Percentiles rank a stretch among this genome's conserved stretches.
These are phyloP conservation scores for Dyspetes luteomarginatus DNA, from an alignment of 2,888 invertebrate genomes.

Conservation along the genomic window DNA sequence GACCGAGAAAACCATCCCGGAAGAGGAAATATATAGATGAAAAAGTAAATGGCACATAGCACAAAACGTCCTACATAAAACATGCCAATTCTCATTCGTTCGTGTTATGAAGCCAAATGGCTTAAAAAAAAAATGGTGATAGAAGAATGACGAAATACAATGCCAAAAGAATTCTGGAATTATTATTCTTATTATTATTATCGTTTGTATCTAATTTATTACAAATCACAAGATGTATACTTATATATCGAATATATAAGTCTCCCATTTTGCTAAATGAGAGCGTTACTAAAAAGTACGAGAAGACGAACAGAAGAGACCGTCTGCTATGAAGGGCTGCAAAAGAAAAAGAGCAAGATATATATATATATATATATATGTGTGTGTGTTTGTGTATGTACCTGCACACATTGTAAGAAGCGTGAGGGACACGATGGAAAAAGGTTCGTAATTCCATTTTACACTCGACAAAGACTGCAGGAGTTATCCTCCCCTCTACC, in stretches of 20 bases:
- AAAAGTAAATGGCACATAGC: not conserved
- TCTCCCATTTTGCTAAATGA: not conserved
- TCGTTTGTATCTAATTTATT: too few relatives aligned
- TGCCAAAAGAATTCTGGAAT: too few relatives aligned
- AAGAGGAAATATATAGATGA: not conserved
- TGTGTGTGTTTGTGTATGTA: too few relatives aligned
- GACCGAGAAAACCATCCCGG: not conserved
- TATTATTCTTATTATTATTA: too few relatives aligned
- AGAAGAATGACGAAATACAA: not conserved
- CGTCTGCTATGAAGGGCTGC: not conserved
- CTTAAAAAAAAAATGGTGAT: not conserved
- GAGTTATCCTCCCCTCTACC: not conserved
- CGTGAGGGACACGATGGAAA: not conserved
- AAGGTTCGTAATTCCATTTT: conserved; percentile 37
- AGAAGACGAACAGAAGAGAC: not conserved
- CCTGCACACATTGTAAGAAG: not conserved
- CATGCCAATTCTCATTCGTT: not conserved
- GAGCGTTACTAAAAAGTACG: not conserved
- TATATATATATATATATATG: not conserved
- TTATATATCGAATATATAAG: not conserved
- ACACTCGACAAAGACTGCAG: conserved; percentile 16
- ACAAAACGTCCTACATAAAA: not conserved
- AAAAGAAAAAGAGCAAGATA: not conserved
- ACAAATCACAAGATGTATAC: not conserved
- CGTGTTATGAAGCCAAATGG: not conserved